These are phyloP conservation scores for Brachionus paranguensis DNA, from an alignment of 1,140 invertebrate genomes.

Conservation along the genomic window DNA sequence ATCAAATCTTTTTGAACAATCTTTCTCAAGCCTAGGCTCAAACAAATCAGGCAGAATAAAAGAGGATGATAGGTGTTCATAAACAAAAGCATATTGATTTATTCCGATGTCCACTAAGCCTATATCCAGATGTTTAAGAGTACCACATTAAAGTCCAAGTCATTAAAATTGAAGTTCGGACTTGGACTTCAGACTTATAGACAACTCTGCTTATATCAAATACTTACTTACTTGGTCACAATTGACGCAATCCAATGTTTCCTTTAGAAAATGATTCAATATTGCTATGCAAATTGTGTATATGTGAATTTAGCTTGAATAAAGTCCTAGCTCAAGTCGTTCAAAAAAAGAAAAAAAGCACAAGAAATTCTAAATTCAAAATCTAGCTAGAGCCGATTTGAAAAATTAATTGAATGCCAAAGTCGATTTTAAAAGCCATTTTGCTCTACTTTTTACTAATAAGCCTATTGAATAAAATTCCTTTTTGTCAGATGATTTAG, in stretches of 20 bases:
- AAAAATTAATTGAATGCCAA: background rate
- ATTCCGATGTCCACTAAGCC: too few relatives aligned
- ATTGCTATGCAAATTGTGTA: background rate
- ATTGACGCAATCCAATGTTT: background rate
- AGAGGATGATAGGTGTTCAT: too few relatives aligned
- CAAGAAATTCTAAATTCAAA: background rate
- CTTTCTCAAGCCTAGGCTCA: too few relatives aligned
- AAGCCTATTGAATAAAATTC: background rate
- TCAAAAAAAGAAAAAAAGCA: background rate
- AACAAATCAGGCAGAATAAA: too few relatives aligned
- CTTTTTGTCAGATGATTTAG: background rate
- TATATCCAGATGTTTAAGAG: too few relatives aligned
- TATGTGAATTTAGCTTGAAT: background rate
- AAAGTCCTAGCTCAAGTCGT: background rate
- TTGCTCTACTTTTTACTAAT: background rate
- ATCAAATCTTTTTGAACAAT: too few relatives aligned
- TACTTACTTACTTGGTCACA: too few relatives aligned
- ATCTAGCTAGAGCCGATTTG: background rate
- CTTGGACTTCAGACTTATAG: too few relatives aligned
- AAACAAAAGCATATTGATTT: too few relatives aligned
- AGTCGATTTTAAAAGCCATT: background rate
- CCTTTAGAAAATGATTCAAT: background rate
- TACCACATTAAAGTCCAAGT: too few relatives aligned
- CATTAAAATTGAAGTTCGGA: too few relatives aligned
- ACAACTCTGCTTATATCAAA: too few relatives aligned